Percentiles rank a stretch among this genome's conserved stretches.
Evolutionary conservation across 2,113 vertebrate genomes (phyloP).

Genomic region (Rhabdomys dilectus): DNA sequence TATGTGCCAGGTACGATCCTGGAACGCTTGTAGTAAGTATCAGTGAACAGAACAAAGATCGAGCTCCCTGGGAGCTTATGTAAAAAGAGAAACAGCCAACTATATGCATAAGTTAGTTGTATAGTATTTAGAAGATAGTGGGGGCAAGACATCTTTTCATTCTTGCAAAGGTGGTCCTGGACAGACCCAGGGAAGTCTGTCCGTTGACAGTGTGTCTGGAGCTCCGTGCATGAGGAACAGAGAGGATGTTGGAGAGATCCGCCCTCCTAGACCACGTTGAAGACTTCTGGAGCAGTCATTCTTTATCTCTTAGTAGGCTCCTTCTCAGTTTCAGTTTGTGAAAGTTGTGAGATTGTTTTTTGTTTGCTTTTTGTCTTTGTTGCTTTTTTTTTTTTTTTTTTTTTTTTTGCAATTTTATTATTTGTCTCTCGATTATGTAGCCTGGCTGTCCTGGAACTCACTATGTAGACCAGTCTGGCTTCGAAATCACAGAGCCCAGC

Average conservation of each 20-base stretch:
- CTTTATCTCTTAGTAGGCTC: not conserved
- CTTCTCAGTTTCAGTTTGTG: slow-evolving; percentile 10
- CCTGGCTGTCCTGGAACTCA: not conserved
- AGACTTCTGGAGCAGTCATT: not conserved
- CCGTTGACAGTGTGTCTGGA: not conserved
- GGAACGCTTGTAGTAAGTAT: not conserved
- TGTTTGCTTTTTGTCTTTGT: too few relatives aligned
- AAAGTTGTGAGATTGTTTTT: not conserved
- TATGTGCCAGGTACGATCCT: not conserved
- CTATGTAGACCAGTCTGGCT: not conserved
- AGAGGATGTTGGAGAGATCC: not conserved
- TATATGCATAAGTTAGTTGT: not conserved
- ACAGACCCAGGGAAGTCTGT: not conserved
- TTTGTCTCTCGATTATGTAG: not conserved
- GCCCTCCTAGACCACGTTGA: not conserved
- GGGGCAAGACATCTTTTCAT: not conserved
- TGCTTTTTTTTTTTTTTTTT: too few relatives aligned
- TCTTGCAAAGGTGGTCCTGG: not conserved
- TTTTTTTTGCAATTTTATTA: not conserved
- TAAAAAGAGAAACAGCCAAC: not conserved
- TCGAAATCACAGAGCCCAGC: not conserved
- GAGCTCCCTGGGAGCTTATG: not conserved
- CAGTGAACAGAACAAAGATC: slow-evolving; percentile 12
- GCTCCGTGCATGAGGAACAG: not conserved
- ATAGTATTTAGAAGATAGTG: not conserved